phyloP scores from a whole-genome alignment of 2,113 vertebrate genomes.

The Pedetes capensis region DNA sequence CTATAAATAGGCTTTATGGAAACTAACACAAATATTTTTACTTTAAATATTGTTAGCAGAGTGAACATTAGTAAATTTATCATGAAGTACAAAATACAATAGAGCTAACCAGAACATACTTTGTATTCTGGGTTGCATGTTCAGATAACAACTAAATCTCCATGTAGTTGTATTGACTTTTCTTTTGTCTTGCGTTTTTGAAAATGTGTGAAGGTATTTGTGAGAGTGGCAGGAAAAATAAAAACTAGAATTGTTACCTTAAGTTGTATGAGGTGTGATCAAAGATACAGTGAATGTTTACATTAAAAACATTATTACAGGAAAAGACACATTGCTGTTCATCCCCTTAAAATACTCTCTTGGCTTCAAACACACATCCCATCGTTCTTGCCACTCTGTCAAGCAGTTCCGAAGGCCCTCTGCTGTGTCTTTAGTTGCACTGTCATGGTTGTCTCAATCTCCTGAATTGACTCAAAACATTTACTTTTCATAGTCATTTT shows the following conservation, averaged over 20 bases:
- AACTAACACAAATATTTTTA: neutral
- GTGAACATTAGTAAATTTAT: neutral
- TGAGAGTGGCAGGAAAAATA: conserved; percentile 36
- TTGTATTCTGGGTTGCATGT: neutral
- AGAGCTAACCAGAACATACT: neutral
- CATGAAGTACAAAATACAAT: neutral
- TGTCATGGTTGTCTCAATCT: no score
- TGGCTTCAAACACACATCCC: no score
- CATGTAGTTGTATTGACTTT: neutral
- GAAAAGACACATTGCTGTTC: no score
- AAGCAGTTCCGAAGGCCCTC: no score
- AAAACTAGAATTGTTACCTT: conserved; percentile 6
- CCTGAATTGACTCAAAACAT: no score
- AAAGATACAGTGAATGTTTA: no score
- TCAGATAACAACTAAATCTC: neutral
- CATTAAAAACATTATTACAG: no score
- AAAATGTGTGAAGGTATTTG: neutral
- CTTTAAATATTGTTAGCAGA: conserved; percentile 15
- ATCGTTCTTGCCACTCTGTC: no score
- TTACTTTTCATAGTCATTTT: no score
- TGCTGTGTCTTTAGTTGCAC: no score
- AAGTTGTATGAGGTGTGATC: no score
- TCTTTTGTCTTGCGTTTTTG: conserved; percentile 20
- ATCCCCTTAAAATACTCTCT: no score
- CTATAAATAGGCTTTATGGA: neutral